These are phyloP conservation scores for Forbesichthys papilliferus DNA, from an alignment of 2,113 vertebrate genomes.

Conservation along the genomic window DNA sequence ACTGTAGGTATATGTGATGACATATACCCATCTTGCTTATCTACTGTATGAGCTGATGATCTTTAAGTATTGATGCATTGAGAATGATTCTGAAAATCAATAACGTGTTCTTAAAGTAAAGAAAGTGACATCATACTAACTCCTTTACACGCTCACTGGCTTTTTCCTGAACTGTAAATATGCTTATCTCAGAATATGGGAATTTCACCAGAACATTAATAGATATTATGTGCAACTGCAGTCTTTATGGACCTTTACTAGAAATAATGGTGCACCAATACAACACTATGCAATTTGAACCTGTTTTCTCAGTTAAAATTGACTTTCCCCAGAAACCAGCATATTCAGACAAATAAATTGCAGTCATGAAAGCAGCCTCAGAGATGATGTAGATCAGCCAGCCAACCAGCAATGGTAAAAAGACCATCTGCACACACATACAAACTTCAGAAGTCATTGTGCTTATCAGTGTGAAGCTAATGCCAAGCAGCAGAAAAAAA, in stretches of 20 bases:
- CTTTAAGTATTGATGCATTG: constrained; percentile 42
- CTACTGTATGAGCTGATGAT: constrained; percentile 38
- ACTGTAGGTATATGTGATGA: constrained; percentile 18
- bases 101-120: not conserved
- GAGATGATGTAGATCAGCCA: constrained; percentile 19
- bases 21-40: constrained; percentile 1
- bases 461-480: not conserved
- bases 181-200: too few relatives aligned
- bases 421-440: not conserved
- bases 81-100: constrained; percentile 20
- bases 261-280: too few relatives aligned
- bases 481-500: too few relatives aligned
- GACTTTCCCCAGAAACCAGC: constrained; percentile 4
- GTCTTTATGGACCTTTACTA: too few relatives aligned
- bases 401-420: constrained; percentile 12
- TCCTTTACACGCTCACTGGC: constrained; percentile 11
- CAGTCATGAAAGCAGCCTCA: constrained; percentile 21
- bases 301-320: too few relatives aligned
- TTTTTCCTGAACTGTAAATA: too few relatives aligned
- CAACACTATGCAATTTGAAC: too few relatives aligned
- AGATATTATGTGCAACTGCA: too few relatives aligned
- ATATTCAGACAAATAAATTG: constrained; percentile 6
- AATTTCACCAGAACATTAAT: too few relatives aligned
- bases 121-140: constrained; percentile 34
- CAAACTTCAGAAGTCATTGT: not conserved